These are phyloP conservation scores for Carterocephalus palaemon DNA, from an alignment of 2,888 invertebrate genomes.

Conservation along the genomic window DNA sequence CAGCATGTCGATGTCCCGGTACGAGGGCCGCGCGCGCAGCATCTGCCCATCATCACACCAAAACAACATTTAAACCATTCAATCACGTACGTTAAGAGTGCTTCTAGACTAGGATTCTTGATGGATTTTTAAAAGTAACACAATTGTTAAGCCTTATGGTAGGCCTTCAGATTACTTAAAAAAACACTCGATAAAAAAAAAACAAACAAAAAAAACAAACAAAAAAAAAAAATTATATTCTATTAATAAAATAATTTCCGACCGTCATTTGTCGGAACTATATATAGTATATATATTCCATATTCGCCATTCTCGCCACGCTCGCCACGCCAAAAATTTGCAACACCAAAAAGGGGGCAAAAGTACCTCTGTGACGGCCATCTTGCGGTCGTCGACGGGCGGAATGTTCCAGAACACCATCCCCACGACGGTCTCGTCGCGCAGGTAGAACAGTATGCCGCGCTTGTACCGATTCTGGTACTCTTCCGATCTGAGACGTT, in stretches of 20 bases:
- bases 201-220: too few relatives aligned
- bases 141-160: too few relatives aligned
- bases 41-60: slow-evolving; percentile 41
- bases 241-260: too few relatives aligned
- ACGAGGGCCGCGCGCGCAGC: slow-evolving; percentile 57
- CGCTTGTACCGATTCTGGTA: slow-evolving; percentile 59
- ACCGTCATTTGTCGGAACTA: too few relatives aligned
- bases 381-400: slow-evolving; percentile 53
- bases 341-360: too few relatives aligned
- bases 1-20: slow-evolving; percentile 57
- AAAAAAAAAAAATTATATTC: too few relatives aligned
- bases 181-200: too few relatives aligned
- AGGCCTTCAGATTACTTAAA: background rate
- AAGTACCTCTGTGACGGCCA: slow-evolving; percentile 64
- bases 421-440: slow-evolving; percentile 62
- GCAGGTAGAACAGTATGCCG: slow-evolving; percentile 63
- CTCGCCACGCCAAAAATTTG: too few relatives aligned
- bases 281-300: too few relatives aligned
- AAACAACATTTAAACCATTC: background rate
- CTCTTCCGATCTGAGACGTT: slow-evolving; percentile 40
- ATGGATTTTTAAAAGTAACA: background rate
- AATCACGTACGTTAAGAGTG: background rate
- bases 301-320: too few relatives aligned
- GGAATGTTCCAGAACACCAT: slow-evolving; percentile 68
- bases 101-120: background rate